Conservation (phyloP, 2,797 vertebrate species). For the Pipistrellus pipistrellus region DNA sequence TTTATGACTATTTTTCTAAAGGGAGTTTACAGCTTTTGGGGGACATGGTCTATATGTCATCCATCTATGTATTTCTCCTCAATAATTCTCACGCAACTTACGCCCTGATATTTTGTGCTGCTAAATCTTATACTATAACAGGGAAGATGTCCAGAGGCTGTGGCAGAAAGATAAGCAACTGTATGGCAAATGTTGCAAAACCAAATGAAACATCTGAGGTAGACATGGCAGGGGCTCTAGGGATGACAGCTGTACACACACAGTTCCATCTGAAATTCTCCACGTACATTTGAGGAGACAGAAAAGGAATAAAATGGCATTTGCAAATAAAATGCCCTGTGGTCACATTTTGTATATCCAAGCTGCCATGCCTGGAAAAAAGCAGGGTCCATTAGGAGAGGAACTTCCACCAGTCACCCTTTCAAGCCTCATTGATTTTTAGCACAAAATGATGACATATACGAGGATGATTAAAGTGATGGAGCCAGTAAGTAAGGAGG, state of each 20-base stretch:
- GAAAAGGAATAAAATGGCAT: slow-evolving; percentile 56
- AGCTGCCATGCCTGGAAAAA: slow-evolving; percentile 48
- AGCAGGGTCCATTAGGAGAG: slow-evolving; percentile 43
- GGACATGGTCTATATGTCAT: neutral
- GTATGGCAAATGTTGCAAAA: slow-evolving; percentile 60
- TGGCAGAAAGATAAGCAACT: neutral
- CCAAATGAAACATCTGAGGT: slow-evolving; percentile 69
- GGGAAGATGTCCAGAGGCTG: neutral
- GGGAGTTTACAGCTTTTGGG: neutral
- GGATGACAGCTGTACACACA: slow-evolving; percentile 54
- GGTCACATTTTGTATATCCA: slow-evolving; percentile 13
- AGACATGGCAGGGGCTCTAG: neutral
- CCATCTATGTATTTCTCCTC: neutral
- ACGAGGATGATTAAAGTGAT: slow-evolving; percentile 52
- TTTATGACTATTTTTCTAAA: neutral
- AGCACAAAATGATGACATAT: slow-evolving; percentile 62
- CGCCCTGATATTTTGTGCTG: neutral
- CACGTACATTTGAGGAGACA: neutral
- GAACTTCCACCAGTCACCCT: slow-evolving; percentile 54
- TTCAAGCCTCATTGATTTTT: slow-evolving; percentile 74
- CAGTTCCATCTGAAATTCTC: neutral
- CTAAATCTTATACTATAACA: neutral
- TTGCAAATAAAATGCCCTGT: slow-evolving; percentile 5
- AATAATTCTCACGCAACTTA: neutral
- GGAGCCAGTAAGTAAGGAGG: neutral